Conservation (phyloP, 2,888 invertebrate genomes). For the Xylota segnis region DNA sequence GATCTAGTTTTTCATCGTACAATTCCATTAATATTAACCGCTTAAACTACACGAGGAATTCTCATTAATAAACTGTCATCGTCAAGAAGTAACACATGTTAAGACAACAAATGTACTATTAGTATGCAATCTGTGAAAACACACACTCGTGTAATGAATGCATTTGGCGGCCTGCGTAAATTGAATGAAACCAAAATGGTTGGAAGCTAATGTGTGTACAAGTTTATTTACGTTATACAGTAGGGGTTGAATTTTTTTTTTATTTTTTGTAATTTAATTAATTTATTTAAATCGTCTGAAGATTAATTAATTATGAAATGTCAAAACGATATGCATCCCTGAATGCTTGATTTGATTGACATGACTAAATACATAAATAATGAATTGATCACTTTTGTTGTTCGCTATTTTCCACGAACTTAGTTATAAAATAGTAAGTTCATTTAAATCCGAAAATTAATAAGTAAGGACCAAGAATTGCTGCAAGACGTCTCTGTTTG, state of each 20-base stretch:
- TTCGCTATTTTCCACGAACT: no score
- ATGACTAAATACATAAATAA: no score
- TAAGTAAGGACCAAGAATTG: no score
- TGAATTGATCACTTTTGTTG: no score
- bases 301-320: not conserved
- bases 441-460: no score
- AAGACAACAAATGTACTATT: constrained; percentile 30
- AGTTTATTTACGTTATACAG: constrained; percentile 27
- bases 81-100: constrained; percentile 35
- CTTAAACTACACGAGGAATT: constrained; percentile 15
- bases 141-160: constrained; percentile 17
- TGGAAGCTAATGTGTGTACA: constrained; percentile 1
- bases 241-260: constrained; percentile 27
- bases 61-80: constrained; percentile 35
- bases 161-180: constrained; percentile 14
- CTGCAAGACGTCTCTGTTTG: no score
- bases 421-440: no score
- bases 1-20: constrained; percentile 11
- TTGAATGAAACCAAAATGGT: constrained; percentile 30
- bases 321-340: not conserved
- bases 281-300: constrained; percentile 16
- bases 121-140: constrained; percentile 8
- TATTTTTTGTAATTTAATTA: constrained; percentile 22
- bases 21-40: constrained; percentile 11
- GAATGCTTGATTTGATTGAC: no score